Evolutionary conservation across 1,140 invertebrate species (phyloP), one percentile per base, ranked within the genome.

Genomic region (Drosophila paulistorum): DNA sequence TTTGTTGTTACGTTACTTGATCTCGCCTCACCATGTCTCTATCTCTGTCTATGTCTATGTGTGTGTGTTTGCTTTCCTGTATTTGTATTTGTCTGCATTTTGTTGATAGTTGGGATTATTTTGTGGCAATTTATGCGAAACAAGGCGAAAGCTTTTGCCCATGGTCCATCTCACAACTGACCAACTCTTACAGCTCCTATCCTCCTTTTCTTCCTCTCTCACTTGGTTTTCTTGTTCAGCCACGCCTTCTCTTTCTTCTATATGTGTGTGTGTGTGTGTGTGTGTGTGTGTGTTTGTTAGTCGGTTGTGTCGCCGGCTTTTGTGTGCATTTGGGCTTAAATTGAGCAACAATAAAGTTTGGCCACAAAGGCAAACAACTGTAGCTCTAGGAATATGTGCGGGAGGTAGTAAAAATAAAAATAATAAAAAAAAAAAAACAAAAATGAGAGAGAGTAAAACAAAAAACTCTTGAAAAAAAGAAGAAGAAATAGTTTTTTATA

Each of bases 61-160:
- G 20, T 37, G 37, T 63, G 39, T 68, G 60, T 72, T 60, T 72
- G 39, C 48, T 30, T 65, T 54, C 59, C 42, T 72, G 64, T 74
- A 67, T 51, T 67, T 87, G 64, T 83, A 74, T 76, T 76, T 89
- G 77, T 87, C 74, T 83, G 77, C 77, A 83, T 78, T 87, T 78
- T 83, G 85, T 90, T 90, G 81, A 90, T 84, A 79, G 81, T 90
- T 90, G 75, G 81, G 81, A 90, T 89, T 90, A 90, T 90, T 90
- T 90, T 90, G 81, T 74, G 81, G 79, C 71, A 80, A 90, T 90
- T 90, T 90, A 85, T 90, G 75, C 73, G 73, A 74, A 79, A 77
- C 81, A 84, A 81, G 77, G 66, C 73, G 59, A 54, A 66, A 54
- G 66, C 68, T 72, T 72, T 59, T 51, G 48, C 57, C 63, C 68